Evolutionary conservation across 2,113 vertebrate genomes (phyloP).

Genomic region (Cyanoliseus patagonus): DNA sequence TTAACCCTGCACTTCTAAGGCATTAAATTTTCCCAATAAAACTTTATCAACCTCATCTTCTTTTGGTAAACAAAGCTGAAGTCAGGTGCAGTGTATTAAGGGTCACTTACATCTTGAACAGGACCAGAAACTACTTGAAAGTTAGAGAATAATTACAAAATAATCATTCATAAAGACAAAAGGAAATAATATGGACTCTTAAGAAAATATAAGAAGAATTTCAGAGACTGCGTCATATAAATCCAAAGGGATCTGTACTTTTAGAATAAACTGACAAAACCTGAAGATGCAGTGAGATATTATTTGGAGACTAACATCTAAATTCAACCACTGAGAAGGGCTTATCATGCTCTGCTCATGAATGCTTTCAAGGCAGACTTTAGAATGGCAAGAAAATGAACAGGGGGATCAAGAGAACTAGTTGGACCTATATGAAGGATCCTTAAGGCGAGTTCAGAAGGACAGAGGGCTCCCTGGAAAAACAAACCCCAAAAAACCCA

Average conservation of each 20-base stretch:
- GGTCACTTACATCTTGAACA: background rate
- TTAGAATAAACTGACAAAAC: background rate
- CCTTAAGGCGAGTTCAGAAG: background rate
- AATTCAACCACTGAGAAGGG: background rate
- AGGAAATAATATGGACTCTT: background rate
- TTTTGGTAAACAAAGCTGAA: background rate
- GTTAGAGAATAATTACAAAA: background rate
- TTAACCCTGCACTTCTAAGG: background rate
- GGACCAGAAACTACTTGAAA: background rate
- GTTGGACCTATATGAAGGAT: background rate
- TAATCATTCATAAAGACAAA: background rate
- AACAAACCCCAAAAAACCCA: fast-evolving
- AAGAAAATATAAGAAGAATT: background rate
- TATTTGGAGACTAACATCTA: background rate
- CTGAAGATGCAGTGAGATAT: background rate
- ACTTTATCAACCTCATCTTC: background rate
- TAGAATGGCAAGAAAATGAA: background rate
- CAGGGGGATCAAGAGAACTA: background rate
- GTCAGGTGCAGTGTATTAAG: background rate
- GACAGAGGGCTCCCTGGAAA: background rate
- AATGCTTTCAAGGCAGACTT: background rate
- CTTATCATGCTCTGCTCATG: background rate
- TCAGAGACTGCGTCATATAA: background rate
- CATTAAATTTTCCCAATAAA: background rate
- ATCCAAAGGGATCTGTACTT: background rate